Base-by-base conservation (phyloP, 2,888 invertebrate genomes). In the Margaritifera margaritifera region DNA sequence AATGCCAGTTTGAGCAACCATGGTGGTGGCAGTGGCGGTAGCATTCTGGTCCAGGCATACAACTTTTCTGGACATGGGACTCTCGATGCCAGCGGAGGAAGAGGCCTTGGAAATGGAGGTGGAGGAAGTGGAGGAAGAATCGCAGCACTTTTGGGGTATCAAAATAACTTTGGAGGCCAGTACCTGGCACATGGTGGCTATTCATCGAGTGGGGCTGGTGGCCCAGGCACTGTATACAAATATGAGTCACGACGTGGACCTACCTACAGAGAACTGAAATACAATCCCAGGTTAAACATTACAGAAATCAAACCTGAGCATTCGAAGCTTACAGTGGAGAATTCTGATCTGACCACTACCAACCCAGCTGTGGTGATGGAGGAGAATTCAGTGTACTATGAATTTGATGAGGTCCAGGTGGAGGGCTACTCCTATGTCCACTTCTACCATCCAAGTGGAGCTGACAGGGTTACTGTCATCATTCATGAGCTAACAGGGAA, bases 401-500 rank as follows among this genome's bases (percentile, higher is more conserved):
- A 82, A 60, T 81, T 84, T 78, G 82, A 84, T 62, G 84, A 84
- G 60, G 76, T 81, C 1, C 81, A 84, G 57, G 81, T 84, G 19
- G 80, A 83, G 31, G 83, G 81, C 0, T 73, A 82, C 68, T 74
- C 77, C 22, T 84, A 84, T 69, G 81, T 84, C 1, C 83, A 84
- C 67, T 84, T 84, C 68, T 84, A 83, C 64, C 81, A 81, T 62
- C 82, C 84, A 11, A 52, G 20, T 11, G 69, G 59, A n/a, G 75
- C 71, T 6, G 56, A 68, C 20, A 76, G 78, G 60, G 80, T 84
- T 19, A 74, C 77, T 6, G 74, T 82, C 1, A 25, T 77, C 11
- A 80, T 84, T 52, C 77, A 82, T 64, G 84, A 85, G 63, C 75
- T 85, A 55, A 80, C 80, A 18, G 85, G 85, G n/a, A 83, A 85